Base-by-base conservation (phyloP, 2,113 vertebrate species). In the Heterotilapia buettikoferi region DNA sequence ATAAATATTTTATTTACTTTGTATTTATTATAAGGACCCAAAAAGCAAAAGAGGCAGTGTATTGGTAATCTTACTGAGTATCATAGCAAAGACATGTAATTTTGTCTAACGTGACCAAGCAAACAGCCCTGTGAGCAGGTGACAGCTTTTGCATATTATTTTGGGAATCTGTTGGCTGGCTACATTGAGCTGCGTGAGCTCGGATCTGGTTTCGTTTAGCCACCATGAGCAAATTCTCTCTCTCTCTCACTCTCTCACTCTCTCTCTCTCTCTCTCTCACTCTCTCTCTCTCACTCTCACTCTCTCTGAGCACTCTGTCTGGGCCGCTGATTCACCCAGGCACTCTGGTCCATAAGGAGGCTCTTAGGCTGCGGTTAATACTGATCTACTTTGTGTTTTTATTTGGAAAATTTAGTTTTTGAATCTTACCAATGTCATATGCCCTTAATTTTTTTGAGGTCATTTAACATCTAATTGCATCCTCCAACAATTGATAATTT, bases 131-230 rank as follows among this genome's bases (percentile, higher is more conserved):
- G 33, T 73, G 9, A 84, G 81, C 47, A n/a, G 26, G 78, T 88
- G 71, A 33, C 88, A 56, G 85, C 56, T 59, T 68, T n/a, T 40
- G 78, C 80, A 13, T 84, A 86, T 80, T 88, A 90, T 93, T 90
- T 83, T 61, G 88, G 88, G 91, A 90, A 89, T 91, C 61, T 80
- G 79, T n/a, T 66, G 89, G 84, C 57, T 50, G 71, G 82, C 56
- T 43, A 2, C 59, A 68, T 80, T 78, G 54, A 90, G 19, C 89
- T 40, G 53, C 73, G 5, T 47, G n/a, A n/a, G 19, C 50, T 2
- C 10, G 78, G 84, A 84, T 95, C 84, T 52, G 11, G 85, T 94
- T 91, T 92, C 93, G 87, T 84, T 85, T 76, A 73, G 43, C 36
- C 68, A 57, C 63, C 40, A 88, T 16, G 43, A 83, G 71, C 33